Evolutionary conservation across 2,888 invertebrate species (phyloP).

Genomic region (Amiota communis): DNA sequence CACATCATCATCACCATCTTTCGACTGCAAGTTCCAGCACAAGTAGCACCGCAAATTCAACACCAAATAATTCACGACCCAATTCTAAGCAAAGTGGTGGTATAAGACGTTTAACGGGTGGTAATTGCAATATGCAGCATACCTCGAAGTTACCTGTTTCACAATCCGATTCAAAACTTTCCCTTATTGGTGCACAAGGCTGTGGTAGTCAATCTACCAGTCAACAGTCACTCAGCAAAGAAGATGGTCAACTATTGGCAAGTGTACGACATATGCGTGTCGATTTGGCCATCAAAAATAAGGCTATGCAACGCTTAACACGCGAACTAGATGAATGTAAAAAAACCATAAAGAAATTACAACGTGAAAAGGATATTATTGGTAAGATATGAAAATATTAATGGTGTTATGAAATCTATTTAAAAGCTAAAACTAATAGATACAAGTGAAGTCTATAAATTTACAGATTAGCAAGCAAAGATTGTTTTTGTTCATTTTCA

Average conservation of each 20-base stretch:
- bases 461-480: too few relatives aligned
- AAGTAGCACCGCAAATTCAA: slow-evolving; percentile 71
- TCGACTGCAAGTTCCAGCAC: slow-evolving; percentile 69
- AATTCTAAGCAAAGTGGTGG: slow-evolving; percentile 75
- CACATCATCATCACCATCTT: slow-evolving; percentile 51
- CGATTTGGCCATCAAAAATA: slow-evolving; percentile 83
- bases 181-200: slow-evolving; percentile 58
- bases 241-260: slow-evolving; percentile 84
- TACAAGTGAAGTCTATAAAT: not conserved
- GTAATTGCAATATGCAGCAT: slow-evolving; percentile 42
- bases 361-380: slow-evolving; percentile 80
- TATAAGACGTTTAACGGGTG: slow-evolving; percentile 62
- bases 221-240: slow-evolving; percentile 74
- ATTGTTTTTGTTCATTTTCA: too few relatives aligned
- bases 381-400: slow-evolving; percentile 1
- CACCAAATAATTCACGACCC: slow-evolving; percentile 70
- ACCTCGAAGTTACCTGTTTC: slow-evolving; percentile 74
- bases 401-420: too few relatives aligned
- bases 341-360: slow-evolving; percentile 83
- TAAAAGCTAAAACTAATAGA: not conserved
- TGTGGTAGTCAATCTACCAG: not conserved
- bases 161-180: slow-evolving; percentile 75
- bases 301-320: slow-evolving; percentile 80
- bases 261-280: slow-evolving; percentile 85
- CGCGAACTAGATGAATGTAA: slow-evolving; percentile 84